Evolutionary conservation across 30 jellyfish, hydroid and myxozoan species (phyloP).

Genomic region (Mastigias papua): DNA sequence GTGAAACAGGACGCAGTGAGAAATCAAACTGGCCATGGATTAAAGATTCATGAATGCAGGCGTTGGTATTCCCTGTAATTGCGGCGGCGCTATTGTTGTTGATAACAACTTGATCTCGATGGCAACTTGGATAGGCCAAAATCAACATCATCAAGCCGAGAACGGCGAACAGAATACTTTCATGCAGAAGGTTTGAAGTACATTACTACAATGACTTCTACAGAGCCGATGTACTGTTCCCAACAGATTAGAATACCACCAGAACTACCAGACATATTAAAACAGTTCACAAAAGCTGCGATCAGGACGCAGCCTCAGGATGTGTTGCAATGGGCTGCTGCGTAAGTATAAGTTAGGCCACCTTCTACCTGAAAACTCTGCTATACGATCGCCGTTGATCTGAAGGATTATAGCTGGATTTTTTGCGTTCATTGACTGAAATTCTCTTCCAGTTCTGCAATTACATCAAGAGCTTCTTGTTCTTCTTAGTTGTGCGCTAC

Average conservation of each 20-base stretch:
- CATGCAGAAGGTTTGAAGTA: not conserved
- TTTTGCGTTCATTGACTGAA: no score
- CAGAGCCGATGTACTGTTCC: slow-evolving; percentile 97
- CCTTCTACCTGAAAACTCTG: no score
- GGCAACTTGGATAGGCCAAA: slow-evolving; percentile 7
- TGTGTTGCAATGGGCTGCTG: slow-evolving; percentile 82
- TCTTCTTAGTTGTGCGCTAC: no score
- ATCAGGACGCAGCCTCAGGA: slow-evolving; percentile 95
- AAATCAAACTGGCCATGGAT: not conserved
- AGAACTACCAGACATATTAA: slow-evolving; percentile 91
- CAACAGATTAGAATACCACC: slow-evolving; percentile 96
- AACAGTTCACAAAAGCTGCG: slow-evolving; percentile 98
- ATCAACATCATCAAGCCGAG: not conserved
- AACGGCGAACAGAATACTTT: not conserved
- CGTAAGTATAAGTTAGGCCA: no score
- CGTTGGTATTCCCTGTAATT: not conserved
- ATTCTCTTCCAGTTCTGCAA: no score
- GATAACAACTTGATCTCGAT: not conserved
- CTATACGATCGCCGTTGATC: no score
- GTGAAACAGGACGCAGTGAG: no score
- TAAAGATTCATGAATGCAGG: not conserved
- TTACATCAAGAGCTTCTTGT: no score
- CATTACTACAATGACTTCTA: slow-evolving; percentile 26
- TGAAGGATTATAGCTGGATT: no score
- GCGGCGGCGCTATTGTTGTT: slow-evolving; percentile 18